Evolutionary conservation across 1,140 invertebrate species (phyloP), one percentile per base, ranked within the genome.

Genomic region (Rhyzopertha dominica): DNA sequence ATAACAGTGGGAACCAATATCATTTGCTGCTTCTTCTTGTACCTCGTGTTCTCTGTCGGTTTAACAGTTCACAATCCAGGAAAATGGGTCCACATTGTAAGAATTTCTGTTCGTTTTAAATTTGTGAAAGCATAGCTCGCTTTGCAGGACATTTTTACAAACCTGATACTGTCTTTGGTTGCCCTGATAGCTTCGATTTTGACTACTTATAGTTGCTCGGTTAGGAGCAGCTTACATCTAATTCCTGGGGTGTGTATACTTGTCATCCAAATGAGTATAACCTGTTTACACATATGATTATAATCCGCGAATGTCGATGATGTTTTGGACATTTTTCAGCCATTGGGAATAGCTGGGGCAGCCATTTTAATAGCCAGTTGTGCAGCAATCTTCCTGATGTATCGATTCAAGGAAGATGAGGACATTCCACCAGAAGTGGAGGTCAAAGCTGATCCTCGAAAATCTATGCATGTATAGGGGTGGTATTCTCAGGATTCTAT

Each of bases 361-460:
- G 16, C 36, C 23, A 38, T 43, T 13, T 16, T 32, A 8, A 16
- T 53, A 14, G 20, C 39, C 3, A 49, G 51, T 16, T 53, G 51
- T 38, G 51, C 22, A 14, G 43, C 51, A 8, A 39, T 53, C 26
- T 51, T 53, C 16, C 26, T 53, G 13, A 38, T 53, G 41, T 53
- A 50, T 20, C 51, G 51, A 10, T 53, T 30, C 16, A 32, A 49
- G 18, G 47, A 49, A 31, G 26, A 29, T 22, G 29, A 19, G 19
- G 10, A 12, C 13, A 13, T 5, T 5, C 19, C 14, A 4, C 14
- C 31, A 4, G 10, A 12, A 9, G 8, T 10, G 12, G 25, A 12
- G 35, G 9, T 31, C 13, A 9, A 5, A 4, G 9, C 9, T 5
- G 30, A 39, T 45, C 35, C 41, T 4, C 38, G 48, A 26, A 50